These are phyloP conservation scores for Saimiri boliviensis DNA, from an alignment of 2,113 vertebrate genomes.

Conservation along the genomic window DNA sequence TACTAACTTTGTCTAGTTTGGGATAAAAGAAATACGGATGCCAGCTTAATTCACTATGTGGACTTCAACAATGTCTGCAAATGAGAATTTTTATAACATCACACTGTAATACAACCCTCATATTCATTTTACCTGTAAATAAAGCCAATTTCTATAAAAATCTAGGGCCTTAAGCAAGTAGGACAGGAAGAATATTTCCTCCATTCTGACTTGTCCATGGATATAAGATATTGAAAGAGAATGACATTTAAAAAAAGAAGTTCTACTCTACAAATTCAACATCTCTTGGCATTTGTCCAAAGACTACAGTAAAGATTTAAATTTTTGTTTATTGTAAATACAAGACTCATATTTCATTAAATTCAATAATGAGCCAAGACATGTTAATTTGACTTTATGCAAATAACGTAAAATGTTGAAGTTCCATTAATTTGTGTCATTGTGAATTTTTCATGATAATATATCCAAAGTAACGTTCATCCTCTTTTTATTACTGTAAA, in stretches of 20 bases:
- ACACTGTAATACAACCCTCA: background rate
- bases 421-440: background rate
- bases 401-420: background rate
- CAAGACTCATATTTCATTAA: slow-evolving; percentile 32
- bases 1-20: background rate
- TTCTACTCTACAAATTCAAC: background rate
- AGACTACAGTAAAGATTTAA: slow-evolving; percentile 17
- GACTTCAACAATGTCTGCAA: slow-evolving; percentile 4
- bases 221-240: background rate
- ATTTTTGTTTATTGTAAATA: slow-evolving; percentile 17
- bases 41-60: background rate
- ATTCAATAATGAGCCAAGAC: background rate
- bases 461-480: background rate
- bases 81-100: background rate
- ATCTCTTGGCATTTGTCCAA: background rate
- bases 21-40: background rate
- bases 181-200: background rate
- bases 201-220: background rate
- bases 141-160: slow-evolving; percentile 7
- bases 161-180: background rate
- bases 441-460: background rate
- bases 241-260: background rate
- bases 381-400: background rate
- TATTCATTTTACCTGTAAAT: slow-evolving; percentile 1
- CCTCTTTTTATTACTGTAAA: background rate